phyloP scores from a whole-genome alignment of 2,113 vertebrate species.

The Rattus rattus region DNA sequence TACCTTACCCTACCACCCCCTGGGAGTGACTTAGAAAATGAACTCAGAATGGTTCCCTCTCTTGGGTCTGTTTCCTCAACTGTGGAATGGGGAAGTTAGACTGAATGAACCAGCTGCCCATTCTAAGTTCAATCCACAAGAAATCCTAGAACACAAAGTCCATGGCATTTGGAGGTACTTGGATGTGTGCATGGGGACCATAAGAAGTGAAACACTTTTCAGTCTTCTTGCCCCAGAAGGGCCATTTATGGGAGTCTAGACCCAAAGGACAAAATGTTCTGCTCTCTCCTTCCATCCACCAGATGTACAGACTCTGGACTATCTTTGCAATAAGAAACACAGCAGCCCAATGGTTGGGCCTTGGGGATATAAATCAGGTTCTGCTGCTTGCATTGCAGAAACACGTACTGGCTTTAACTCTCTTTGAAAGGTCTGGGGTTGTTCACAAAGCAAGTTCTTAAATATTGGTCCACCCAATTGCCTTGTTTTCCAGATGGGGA shows the following conservation, averaged over 20 bases:
- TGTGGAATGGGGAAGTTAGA: constrained; percentile 32
- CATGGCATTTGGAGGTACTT: background rate
- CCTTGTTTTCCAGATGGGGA: background rate
- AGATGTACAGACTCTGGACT: background rate
- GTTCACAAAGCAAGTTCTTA: background rate
- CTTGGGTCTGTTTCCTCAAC: background rate
- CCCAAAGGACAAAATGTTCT: background rate
- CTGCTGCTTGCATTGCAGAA: constrained; percentile 27
- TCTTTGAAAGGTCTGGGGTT: background rate
- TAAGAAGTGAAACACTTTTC: background rate
- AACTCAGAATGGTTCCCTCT: background rate
- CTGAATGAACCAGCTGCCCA: background rate
- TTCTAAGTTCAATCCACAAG: background rate
- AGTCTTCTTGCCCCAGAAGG: background rate
- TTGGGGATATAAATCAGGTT: background rate
- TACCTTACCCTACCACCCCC: background rate
- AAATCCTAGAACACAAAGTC: background rate
- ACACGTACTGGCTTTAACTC: background rate
- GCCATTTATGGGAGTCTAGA: background rate
- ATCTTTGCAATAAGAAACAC: background rate
- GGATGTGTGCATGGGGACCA: background rate
- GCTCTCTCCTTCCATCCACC: constrained; percentile 4
- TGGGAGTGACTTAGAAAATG: background rate
- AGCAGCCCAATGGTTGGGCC: background rate
- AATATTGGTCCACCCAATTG: background rate